Evolutionary conservation across 2,113 vertebrate species (phyloP), one percentile per base, ranked within the genome.

Genomic region (Promerops cafer): DNA sequence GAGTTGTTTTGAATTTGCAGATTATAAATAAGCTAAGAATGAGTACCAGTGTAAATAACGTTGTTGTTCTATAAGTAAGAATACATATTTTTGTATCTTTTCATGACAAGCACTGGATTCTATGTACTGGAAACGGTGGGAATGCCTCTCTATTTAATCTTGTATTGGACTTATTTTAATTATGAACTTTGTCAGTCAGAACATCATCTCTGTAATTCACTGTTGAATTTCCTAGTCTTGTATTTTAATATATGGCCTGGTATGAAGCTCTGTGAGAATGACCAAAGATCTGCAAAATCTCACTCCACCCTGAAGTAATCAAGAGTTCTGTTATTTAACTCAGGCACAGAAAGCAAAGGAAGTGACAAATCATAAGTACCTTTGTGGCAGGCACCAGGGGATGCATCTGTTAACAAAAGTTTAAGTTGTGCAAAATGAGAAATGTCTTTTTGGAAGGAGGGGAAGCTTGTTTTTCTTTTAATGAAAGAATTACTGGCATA

Each of bases 101-200:
- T 61, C 16, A 24, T 37, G 30, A 28, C 13, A 39, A 59, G 10
- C 28, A 13, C 28, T 80, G 54, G 19, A 26, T 68, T 90, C 27
- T 16, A 5, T 1, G 0, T 81, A 53, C 28, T 78, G 50, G 26
- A 52, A 91, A 26, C 42, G 74, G 20, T 3, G 4, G 0, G 1
- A 59, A 24, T 75, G 7, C 26, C 4, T 87, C 26, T 35, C 16
- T 78, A 4, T 65, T 87, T 83, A 20, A 52, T 90, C 20, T 39
- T 74, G 9, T 59, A 9, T 45, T 23, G 11, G 37, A 18, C 4
- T 1, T 83, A 35, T 60, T 93, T 70, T 47, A 40, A 6, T 59
- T 28, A 56, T 20, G 37, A 75, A 23, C 27, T 52, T 80, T 1
- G 3, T 30, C 9, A 12, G 6, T 87, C 35, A 63, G 56, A 94